Evolutionary conservation across 2,797 vertebrate species (phyloP), one percentile per base, ranked within the genome.

Genomic region (Notoglanidium macrostoma): DNA sequence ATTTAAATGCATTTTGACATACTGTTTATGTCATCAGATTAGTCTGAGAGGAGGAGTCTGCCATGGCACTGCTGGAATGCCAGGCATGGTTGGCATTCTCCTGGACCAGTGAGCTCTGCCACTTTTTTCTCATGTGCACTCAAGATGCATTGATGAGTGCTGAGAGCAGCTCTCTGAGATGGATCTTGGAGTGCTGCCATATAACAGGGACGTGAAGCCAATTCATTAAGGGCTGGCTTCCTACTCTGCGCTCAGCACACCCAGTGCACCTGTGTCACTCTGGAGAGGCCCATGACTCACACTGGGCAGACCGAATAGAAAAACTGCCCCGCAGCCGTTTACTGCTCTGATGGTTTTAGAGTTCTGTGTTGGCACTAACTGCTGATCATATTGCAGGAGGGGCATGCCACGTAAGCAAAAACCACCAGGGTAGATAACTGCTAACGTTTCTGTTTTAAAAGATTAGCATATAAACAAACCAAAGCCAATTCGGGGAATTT

Each of bases 141-240:
- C 83, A 85, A 91, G 90, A 90, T 72, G 86, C 89, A 88, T 89
- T 88, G 87, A 90, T 87, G 89, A 89, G 74, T 83, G 23, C 86
- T 84, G 89, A 89, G 88, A 89, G 85, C 88, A 72, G 80, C 91
- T 89, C 87, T 86, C 90, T n/a, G 81, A 76, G 86, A 83, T 87
- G 91, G 89, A 87, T 89, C 83, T 74, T 88, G 78, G 85, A 90
- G 85, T 63, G 68, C 26, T 83, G 91, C 90, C 91, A 90, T 85
- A 77, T 89, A 88, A 88, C 87, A 17, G 73, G 67, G 85, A 89
- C 85, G 84, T 76, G 85, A 74, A 89, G 86, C 89, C 90, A 91
- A 90, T 86, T 92, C 86, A 89, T 90, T 90, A 88, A 89, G 82
- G 67, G 35, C 76, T 92, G 91, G 89, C 91, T 80, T 79, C 76